Evolutionary conservation across 2,888 invertebrate species (phyloP).

Genomic region (Polymixis flavicincta): DNA sequence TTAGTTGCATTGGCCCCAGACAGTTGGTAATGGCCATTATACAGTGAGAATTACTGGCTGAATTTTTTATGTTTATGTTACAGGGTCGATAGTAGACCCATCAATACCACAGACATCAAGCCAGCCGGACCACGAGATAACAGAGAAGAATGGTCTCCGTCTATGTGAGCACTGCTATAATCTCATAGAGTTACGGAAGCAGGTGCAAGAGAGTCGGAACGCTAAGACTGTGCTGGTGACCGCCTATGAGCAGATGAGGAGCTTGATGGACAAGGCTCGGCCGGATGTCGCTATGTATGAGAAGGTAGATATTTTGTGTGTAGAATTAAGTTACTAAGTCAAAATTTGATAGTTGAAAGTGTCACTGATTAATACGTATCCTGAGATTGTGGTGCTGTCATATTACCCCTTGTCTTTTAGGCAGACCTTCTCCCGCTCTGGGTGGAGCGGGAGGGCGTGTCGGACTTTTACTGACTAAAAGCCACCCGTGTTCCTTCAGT

Average conservation of each 20-base stretch:
- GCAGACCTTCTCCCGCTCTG: too few species aligned
- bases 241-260: conserved; percentile 95
- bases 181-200: conserved; percentile 94
- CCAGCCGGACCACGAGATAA: conserved; percentile 79
- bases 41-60: too few species aligned
- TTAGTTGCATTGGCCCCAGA: too few species aligned
- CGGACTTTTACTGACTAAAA: too few species aligned
- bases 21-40: too few species aligned
- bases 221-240: conserved; percentile 95
- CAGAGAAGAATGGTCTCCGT: conserved; percentile 91
- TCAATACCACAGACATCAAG: conserved; percentile 77
- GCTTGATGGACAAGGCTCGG: conserved; percentile 94
- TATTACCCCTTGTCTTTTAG: too few species aligned
- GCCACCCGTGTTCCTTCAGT: too few species aligned
- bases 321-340: too few species aligned
- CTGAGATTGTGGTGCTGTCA: too few species aligned
- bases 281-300: conserved; percentile 92
- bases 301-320: conserved; percentile 80
- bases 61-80: conserved; percentile 43
- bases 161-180: conserved; percentile 95
- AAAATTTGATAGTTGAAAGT: too few species aligned
- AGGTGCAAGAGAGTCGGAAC: conserved; percentile 95
- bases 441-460: too few species aligned
- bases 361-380: too few species aligned
- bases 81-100: conserved; percentile 88